Base-by-base conservation (phyloP, 2,888 invertebrate species). In the Polydrusus pterygomalis region DNA sequence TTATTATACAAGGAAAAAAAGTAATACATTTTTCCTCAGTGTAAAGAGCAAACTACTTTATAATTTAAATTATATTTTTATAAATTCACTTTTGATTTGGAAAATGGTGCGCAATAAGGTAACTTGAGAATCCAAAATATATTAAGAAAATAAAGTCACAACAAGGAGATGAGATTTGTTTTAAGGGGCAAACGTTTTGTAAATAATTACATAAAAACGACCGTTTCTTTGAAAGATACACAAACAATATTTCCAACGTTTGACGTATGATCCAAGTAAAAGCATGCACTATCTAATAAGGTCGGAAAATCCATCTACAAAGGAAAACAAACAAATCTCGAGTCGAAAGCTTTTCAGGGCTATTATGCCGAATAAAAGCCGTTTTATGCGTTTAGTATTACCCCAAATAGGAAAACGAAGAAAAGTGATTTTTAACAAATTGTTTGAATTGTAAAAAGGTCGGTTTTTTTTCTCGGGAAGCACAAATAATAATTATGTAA, bases 211-310 rank as follows among this genome's bases (percentile, higher is more conserved):
- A 38, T n/a, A 72, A 65, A 58, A 67, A 73, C 65, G 18, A 67
- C 67, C 67, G 65, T 65, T 72, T 38, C 60, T 73, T 73, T 73
- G 67, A 67, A 65, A 67, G 43, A 68, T 62, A 74, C 60, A 51
- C 68, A 68, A 74, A 74, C 68, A 68, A 69, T 74, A 68, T 74
- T 74, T 68, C 67, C 68, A 62, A 54, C 63, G 74, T 68, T 74
- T 74, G 74, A 74, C 74, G 74, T 74, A 74, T 74, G 74, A 74
- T 74, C 74, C 62, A 51, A 63, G 74, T 68, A 74, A 74, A 74
- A 74, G 74, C 74, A 74, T 74, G 75, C 70, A 70, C 38, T 43
- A 75, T 70, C 67, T 75, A 75, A 75, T 75, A 75, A 75, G 75
- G 58, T 65, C 70, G 75, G 75, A 65, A 75, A 70, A 75, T 70